Base-by-base conservation (phyloP, 1,140 invertebrate genomes). In the Cotesia glomerata region DNA sequence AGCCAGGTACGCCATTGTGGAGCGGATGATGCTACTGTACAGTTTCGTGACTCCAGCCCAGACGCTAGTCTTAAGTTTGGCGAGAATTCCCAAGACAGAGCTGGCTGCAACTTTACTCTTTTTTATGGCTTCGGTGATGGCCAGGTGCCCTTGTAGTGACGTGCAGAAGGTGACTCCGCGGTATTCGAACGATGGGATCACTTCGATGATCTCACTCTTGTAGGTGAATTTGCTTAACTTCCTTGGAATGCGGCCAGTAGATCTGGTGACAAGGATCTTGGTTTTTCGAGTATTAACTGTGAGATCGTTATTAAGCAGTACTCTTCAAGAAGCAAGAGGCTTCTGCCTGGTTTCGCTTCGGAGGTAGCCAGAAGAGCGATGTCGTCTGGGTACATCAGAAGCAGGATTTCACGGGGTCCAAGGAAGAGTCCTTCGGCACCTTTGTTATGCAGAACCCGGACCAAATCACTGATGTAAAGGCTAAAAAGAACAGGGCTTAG, bases 381-480 rank as follows among this genome's bases (percentile, higher is more conserved):
- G 49, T 76, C 76, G 52, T 77, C 73, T 9, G 69, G 74, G 13
- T 74, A 76, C n/a, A 73, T 66, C 8, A 77, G 39, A 1, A 77
- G 34, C 18, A 73, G 4, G 5, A 74, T 61, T 35, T 76, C 71
- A 3, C 13, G 14, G 39, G 32, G 14, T 8, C 13, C 26, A 8
- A 68, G 8, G 4, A 34, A 26, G 11, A 65, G 9, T 5, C 63
- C 36, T 39, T 35, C 35, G 3, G 51, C 66, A n/a, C 26, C 36
- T 0, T 26, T 16, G 9, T 0, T 13, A 34, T 35, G 7, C 9
- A 65, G 36, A 45, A 39, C 9, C 5, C 1, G 16, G 5, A 36
- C 26, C 32, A 70, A 18, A 3, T 70, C 68, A 14, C 13, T n/a
- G 9, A 70, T 58, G 56, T 34, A 70, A 2, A 70, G 52, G 13